Percentiles rank a stretch among this genome's conserved stretches.
Conservation (phyloP, 2,797 vertebrate species). For the Sebastes cheni region DNA sequence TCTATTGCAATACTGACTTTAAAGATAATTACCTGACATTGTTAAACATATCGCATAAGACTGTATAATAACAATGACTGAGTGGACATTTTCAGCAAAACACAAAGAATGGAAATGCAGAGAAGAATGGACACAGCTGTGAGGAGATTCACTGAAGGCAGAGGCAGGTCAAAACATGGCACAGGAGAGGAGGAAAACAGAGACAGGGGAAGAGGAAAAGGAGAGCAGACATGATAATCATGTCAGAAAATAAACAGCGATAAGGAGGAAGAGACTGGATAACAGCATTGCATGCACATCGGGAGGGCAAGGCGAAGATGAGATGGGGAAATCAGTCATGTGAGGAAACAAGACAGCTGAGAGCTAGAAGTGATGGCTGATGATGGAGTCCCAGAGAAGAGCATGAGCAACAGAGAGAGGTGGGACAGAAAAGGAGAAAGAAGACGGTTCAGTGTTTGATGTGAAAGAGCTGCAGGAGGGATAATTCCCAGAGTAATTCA, state of each 20-base stretch:
- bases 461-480: conserved; percentile 33
- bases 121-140: background rate
- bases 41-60: conserved; percentile 13
- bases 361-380: conserved; percentile 29
- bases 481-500: conserved; percentile 36
- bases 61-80: conserved; percentile 5
- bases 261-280: background rate
- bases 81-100: conserved; percentile 15
- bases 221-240: conserved; percentile 7
- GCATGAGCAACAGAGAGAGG: conserved; percentile 5
- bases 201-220: background rate
- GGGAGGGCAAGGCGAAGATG: conserved; percentile 14
- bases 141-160: conserved; percentile 20
- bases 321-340: conserved; percentile 31
- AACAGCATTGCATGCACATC: conserved; percentile 21
- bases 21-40: conserved; percentile 1
- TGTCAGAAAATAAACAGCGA: conserved; percentile 5
- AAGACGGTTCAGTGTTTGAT: conserved; percentile 29
- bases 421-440: conserved; percentile 22
- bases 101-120: conserved; percentile 4
- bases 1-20: background rate
- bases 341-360: conserved; percentile 33
- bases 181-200: conserved; percentile 7
- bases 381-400: conserved; percentile 30
- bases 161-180: conserved; percentile 14